Evolutionary conservation across 2,888 invertebrate species (phyloP).

Genomic region (Frankliniella intonsa): DNA sequence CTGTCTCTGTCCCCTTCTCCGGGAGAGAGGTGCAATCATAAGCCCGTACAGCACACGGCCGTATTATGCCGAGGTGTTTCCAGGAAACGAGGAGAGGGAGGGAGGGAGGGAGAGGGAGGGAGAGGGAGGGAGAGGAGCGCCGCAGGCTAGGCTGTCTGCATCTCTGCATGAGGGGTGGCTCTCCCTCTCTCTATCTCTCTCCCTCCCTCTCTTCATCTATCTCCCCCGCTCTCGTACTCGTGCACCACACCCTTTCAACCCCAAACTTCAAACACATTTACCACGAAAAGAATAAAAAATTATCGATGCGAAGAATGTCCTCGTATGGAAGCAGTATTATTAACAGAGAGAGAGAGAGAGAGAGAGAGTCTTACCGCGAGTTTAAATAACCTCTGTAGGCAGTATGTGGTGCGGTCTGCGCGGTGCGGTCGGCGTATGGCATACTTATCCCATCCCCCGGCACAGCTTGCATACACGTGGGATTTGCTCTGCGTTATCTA

Average conservation of each 20-base stretch:
- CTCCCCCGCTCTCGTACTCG: background rate
- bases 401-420: background rate
- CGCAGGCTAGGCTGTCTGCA: too few relatives aligned
- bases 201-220: background rate
- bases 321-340: too few relatives aligned
- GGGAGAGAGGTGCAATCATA: conserved; percentile 10
- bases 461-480: too few relatives aligned
- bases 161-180: background rate
- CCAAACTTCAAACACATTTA: too few relatives aligned
- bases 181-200: background rate
- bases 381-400: background rate
- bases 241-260: background rate
- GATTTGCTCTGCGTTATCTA: background rate
- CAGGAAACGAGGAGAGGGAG: background rate
- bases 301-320: too few relatives aligned
- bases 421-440: too few relatives aligned
- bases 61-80: conserved; percentile 2
- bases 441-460: too few relatives aligned
- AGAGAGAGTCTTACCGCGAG: too few relatives aligned
- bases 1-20: background rate
- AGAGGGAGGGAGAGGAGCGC: background rate
- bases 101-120: background rate
- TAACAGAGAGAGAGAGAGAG: too few relatives aligned
- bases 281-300: too few relatives aligned
- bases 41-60: background rate